These are phyloP conservation scores for Platyura marginata DNA, from an alignment of 1,140 invertebrate species.

Conservation along the genomic window DNA sequence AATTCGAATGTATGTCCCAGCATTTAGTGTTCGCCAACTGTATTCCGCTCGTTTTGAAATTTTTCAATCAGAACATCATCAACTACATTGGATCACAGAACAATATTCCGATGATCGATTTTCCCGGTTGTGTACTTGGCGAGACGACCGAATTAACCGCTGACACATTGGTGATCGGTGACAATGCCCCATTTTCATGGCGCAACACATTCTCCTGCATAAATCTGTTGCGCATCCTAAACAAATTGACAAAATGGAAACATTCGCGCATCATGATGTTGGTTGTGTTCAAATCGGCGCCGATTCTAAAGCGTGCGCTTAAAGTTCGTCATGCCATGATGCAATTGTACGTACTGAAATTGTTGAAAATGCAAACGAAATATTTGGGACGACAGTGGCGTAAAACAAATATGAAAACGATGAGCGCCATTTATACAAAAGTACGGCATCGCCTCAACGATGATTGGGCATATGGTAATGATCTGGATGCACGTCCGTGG, in stretches of 20 bases:
- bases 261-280: slow-evolving; percentile 99
- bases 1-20: slow-evolving; percentile 99
- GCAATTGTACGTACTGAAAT: slow-evolving; percentile 94
- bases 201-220: slow-evolving; percentile 97
- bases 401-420: slow-evolving; percentile 99
- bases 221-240: slow-evolving; percentile 89
- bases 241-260: slow-evolving; percentile 99
- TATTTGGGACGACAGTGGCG: slow-evolving; percentile 98
- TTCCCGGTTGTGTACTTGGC: slow-evolving; percentile 90
- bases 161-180: slow-evolving; percentile 83
- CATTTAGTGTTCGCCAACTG: slow-evolving; percentile 99
- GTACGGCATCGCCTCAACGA: slow-evolving; percentile 89
- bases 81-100: slow-evolving; percentile 92
- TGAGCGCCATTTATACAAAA: slow-evolving; percentile 98
- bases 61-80: slow-evolving; percentile 97
- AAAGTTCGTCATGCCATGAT: slow-evolving; percentile 94
- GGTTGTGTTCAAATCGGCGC: slow-evolving; percentile 98
- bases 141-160: slow-evolving; percentile 87
- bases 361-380: slow-evolving; percentile 99
- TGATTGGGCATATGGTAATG: slow-evolving; percentile 98
- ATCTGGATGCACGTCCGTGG: slow-evolving; percentile 93
- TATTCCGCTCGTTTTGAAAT: slow-evolving; percentile 94
- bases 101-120: slow-evolving; percentile 84
- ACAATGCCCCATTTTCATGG: slow-evolving; percentile 82
- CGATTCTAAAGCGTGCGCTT: slow-evolving; percentile 89